A percentile compares a stretch with the other conserved stretches of the same genome.
phyloP scores from a whole-genome alignment of 2,797 vertebrate species.

The Setipinna tenuifilis region DNA sequence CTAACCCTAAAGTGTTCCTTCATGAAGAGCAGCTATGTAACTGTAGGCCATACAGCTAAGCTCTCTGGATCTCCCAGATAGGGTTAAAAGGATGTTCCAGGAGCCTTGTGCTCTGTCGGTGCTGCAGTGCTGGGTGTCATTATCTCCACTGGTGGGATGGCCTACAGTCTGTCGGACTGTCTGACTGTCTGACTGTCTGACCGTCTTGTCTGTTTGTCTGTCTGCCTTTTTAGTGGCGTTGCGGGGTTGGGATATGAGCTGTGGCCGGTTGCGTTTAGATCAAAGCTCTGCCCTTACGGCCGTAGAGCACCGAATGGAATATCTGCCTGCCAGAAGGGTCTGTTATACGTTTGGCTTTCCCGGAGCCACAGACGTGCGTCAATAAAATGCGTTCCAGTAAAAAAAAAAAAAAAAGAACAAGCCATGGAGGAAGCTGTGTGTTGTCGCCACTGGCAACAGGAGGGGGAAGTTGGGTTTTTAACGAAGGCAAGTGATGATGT shows the following conservation, averaged over 20 bases:
- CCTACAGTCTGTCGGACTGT: background rate
- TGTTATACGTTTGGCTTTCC: background rate
- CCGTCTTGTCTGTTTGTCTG: background rate
- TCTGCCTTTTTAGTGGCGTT: too few species aligned
- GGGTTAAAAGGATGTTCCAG: too few species aligned
- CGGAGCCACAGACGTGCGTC: background rate
- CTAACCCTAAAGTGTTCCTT: too few species aligned
- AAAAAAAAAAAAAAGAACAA: background rate
- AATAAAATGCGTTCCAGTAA: slow-evolving; percentile 6
- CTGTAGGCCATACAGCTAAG: too few species aligned
- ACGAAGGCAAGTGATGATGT: background rate
- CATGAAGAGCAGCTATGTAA: too few species aligned
- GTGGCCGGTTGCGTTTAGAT: background rate
- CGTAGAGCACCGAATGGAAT: background rate
- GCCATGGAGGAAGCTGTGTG: background rate
- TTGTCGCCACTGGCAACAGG: background rate
- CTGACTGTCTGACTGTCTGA: background rate
- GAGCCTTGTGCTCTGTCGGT: too few species aligned
- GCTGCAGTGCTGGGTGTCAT: too few species aligned
- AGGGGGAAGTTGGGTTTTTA: background rate
- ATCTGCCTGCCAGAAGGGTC: background rate
- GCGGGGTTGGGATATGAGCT: too few species aligned
- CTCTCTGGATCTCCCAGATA: too few species aligned
- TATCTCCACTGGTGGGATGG: too few species aligned
- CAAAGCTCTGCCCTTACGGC: background rate